Conservation (phyloP, 2,797 vertebrate species). For the Taenioides sp. region DNA sequence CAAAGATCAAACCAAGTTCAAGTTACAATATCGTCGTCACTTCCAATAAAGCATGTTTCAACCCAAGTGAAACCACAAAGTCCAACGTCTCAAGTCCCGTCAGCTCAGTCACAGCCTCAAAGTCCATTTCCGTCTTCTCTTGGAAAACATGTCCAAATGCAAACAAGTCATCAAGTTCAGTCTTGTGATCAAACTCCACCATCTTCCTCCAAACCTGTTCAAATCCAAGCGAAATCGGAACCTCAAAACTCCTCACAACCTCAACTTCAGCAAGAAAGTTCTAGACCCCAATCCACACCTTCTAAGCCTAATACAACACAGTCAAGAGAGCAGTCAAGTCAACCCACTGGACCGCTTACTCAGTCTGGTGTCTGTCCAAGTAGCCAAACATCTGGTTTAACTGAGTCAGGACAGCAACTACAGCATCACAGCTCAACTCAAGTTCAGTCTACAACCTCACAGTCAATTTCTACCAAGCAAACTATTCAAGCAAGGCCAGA, state of each 20-base stretch:
- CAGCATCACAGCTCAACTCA: background rate
- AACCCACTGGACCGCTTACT: background rate
- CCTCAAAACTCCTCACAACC: background rate
- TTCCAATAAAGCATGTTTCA: background rate
- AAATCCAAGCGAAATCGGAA: background rate
- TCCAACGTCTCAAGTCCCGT: background rate
- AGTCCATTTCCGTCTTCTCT: background rate
- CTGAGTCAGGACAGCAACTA: background rate
- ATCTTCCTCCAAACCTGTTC: constrained; percentile 1
- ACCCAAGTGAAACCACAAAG: background rate
- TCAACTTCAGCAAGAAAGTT: background rate
- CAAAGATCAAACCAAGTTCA: constrained; percentile 1
- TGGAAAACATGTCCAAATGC: background rate
- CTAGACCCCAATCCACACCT: background rate
- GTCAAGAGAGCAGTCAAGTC: background rate
- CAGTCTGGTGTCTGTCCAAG: background rate
- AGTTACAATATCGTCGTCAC: background rate
- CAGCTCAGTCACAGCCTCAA: background rate
- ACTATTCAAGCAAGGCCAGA: background rate
- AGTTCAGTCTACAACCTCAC: background rate
- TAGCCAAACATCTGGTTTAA: background rate
- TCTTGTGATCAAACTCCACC: background rate
- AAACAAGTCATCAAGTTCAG: background rate
- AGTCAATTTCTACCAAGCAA: background rate
- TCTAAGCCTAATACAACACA: background rate